These are phyloP conservation scores for Saturnia japonica DNA, from an alignment of 2,888 invertebrate genomes.

Conservation along the genomic window DNA sequence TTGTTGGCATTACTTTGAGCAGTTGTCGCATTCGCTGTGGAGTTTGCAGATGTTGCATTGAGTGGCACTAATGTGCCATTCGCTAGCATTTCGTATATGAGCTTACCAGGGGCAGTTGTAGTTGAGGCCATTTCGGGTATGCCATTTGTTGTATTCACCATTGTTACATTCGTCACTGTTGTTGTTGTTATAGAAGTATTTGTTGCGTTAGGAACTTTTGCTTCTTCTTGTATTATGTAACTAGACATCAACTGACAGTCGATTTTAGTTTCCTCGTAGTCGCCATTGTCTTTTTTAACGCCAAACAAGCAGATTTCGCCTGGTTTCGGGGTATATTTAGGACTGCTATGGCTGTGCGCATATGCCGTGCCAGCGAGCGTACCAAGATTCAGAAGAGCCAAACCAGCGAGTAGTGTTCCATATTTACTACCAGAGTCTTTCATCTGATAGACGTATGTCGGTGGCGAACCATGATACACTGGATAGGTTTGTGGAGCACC, in stretches of 20 bases:
- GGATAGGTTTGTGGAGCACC: conserved; percentile 57
- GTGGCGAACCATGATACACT: conserved; percentile 65
- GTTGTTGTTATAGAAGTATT: conserved; percentile 55
- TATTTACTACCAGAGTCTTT: conserved; percentile 73
- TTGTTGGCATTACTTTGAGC: conserved; percentile 35
- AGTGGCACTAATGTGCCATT: conserved; percentile 64
- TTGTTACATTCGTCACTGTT: conserved; percentile 64
- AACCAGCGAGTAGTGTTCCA: conserved; percentile 64
- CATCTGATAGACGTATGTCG: conserved; percentile 69
- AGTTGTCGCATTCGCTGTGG: conserved; percentile 35
- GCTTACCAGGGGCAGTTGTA: conserved; percentile 34
- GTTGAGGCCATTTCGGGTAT: conserved; percentile 34
- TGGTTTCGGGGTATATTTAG: conserved; percentile 51
- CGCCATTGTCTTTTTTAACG: conserved; percentile 66
- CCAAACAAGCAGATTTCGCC: conserved; percentile 73
- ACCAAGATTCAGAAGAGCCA: conserved; percentile 70
- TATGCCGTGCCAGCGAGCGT: conserved; percentile 58
- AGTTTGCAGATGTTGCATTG: conserved; percentile 33
- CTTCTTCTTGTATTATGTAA: conserved; percentile 59
- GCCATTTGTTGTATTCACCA: conserved; percentile 52
- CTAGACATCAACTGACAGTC: conserved; percentile 69
- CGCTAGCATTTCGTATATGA: conserved; percentile 54
- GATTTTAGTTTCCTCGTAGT: conserved; percentile 71
- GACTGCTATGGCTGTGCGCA: conserved; percentile 41
- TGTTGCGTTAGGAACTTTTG: conserved; percentile 36